Percentiles rank a stretch among this genome's conserved stretches.
phyloP scores from a whole-genome alignment of 1,140 invertebrate species.

The Drosophila mojavensis region DNA sequence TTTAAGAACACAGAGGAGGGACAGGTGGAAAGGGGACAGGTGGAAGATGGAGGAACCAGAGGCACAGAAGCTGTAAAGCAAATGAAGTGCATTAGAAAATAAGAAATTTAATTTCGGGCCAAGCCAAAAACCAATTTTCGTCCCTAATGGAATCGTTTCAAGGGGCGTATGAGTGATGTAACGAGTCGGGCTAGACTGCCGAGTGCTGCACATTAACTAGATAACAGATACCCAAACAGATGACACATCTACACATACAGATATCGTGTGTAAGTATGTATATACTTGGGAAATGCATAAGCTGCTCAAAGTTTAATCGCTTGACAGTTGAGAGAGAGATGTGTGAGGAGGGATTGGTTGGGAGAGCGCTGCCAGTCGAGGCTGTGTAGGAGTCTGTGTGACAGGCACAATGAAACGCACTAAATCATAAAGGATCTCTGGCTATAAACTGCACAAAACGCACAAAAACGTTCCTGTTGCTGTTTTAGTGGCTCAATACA shows the following conservation, averaged over 20 bases:
- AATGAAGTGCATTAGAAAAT: conserved; percentile 42
- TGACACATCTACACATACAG: conserved; percentile 15
- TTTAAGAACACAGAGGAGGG: conserved; percentile 21
- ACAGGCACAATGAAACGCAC: conserved; percentile 50
- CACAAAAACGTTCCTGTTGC: conserved; percentile 19
- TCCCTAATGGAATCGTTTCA: conserved; percentile 50
- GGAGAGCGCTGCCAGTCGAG: background rate
- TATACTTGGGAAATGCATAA: conserved; percentile 67
- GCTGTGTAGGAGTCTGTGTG: conserved; percentile 1
- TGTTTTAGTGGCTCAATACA: background rate
- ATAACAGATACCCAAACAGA: conserved; percentile 61
- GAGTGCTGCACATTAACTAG: conserved; percentile 68
- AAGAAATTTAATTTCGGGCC: conserved; percentile 44
- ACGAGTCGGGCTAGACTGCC: conserved; percentile 30
- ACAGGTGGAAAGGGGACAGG: background rate
- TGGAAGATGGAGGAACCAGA: background rate
- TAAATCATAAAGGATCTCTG: conserved; percentile 73
- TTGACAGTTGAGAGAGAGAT: conserved; percentile 54
- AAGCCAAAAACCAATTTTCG: conserved; percentile 41
- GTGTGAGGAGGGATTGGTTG: background rate
- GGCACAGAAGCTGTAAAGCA: conserved; percentile 17
- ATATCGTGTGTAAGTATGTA: background rate
- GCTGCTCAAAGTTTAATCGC: conserved; percentile 79
- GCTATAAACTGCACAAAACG: conserved; percentile 54
- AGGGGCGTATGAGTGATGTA: background rate